Evolutionary conservation across 1,140 invertebrate genomes (phyloP).

Genomic region (Habropoda laboriosa): DNA sequence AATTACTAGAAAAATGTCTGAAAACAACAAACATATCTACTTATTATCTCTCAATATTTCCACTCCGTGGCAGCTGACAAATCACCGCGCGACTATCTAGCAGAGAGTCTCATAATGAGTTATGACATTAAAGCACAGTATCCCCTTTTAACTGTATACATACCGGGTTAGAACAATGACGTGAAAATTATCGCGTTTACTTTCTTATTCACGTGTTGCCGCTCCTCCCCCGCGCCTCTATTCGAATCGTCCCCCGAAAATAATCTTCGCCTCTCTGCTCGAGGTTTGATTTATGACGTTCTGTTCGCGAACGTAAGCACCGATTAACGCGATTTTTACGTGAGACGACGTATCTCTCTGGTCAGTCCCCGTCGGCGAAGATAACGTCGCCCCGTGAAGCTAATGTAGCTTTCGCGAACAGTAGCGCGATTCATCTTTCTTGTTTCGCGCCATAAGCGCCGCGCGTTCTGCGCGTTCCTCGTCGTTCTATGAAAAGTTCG

Average conservation of each 20-base stretch:
- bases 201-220: neutral
- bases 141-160: no score
- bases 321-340: slow-evolving; percentile 15
- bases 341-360: neutral
- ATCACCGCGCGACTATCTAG: no score
- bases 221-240: neutral
- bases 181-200: neutral
- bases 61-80: no score
- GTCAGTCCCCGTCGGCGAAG: neutral
- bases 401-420: neutral
- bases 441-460: neutral
- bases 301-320: slow-evolving; percentile 5
- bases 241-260: neutral
- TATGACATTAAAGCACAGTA: no score
- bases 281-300: slow-evolving; percentile 6
- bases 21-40: no score
- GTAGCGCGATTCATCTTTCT: neutral
- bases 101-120: no score
- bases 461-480: neutral
- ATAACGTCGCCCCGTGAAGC: neutral
- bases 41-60: no score
- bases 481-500: no score
- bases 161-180: neutral
- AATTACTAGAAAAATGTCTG: no score
- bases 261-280: slow-evolving; percentile 7